A percentile compares a stretch with the other conserved stretches of the same genome.
These are phyloP conservation scores for Calliphora vicina DNA, from an alignment of 1,140 invertebrate genomes.

Conservation along the genomic window DNA sequence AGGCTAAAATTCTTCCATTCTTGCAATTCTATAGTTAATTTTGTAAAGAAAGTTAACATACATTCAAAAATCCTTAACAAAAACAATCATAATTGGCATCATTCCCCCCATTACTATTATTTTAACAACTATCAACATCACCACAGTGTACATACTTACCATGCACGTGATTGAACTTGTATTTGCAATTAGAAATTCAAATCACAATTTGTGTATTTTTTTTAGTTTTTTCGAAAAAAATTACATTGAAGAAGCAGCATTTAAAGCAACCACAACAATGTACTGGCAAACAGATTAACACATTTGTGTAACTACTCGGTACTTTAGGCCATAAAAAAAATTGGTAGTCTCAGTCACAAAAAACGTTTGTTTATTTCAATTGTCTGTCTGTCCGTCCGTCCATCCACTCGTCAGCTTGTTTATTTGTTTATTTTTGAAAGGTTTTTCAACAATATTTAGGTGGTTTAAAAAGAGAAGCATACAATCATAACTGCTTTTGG, in stretches of 20 bases:
- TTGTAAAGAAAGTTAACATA: too few species aligned
- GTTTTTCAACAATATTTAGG: slow-evolving; percentile 2
- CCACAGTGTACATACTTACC: slow-evolving; percentile 3
- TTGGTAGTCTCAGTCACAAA: background rate
- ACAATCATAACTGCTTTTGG: background rate
- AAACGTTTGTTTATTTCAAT: too few species aligned
- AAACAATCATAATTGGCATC: too few species aligned
- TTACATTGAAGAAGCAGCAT: slow-evolving; percentile 25
- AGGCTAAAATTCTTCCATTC: too few species aligned
- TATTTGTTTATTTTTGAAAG: slow-evolving; percentile 33
- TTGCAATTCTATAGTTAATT: too few species aligned
- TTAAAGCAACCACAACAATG: background rate
- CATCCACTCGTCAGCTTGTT: too few species aligned
- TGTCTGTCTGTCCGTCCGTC: background rate
- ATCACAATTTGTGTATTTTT: slow-evolving; percentile 24
- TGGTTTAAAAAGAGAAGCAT: slow-evolving; percentile 4
- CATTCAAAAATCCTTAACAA: too few species aligned
- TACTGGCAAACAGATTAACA: slow-evolving; percentile 30
- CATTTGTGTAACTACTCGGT: slow-evolving; percentile 21
- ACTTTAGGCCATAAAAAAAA: slow-evolving; percentile 27
- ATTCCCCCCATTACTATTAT: too few species aligned
- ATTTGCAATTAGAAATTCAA: slow-evolving; percentile 31
- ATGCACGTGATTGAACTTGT: slow-evolving; percentile 33
- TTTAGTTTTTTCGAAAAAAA: too few species aligned
- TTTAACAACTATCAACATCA: background rate